Percentiles rank a stretch among this genome's conserved stretches.
Evolutionary conservation across 2,888 invertebrate genomes (phyloP).

Genomic region (Scrobipalpa costella): DNA sequence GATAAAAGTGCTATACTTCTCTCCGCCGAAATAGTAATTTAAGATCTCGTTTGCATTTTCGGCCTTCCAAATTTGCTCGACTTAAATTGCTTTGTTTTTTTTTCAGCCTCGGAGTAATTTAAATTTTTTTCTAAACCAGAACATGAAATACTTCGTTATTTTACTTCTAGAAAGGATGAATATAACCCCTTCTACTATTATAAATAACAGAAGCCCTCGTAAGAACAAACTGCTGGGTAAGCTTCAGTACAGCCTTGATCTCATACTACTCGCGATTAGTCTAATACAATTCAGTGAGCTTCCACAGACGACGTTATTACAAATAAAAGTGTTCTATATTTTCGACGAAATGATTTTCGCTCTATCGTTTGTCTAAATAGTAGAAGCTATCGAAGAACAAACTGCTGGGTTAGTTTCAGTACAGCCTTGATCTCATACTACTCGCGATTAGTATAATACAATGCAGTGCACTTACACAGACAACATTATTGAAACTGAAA

Average conservation of each 20-base stretch:
- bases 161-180: not conserved
- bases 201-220: not conserved
- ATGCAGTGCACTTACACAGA: not conserved
- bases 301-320: not conserved
- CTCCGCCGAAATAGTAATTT: too few species aligned
- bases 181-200: not conserved
- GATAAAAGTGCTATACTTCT: too few species aligned
- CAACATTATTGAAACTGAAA: not conserved
- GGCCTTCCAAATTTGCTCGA: too few species aligned
- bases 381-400: not conserved
- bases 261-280: conserved; percentile 1
- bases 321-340: not conserved
- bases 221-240: not conserved
- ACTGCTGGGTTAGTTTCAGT: not conserved
- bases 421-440: conserved; percentile 6
- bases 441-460: conserved; percentile 8
- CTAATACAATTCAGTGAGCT: conserved; percentile 8
- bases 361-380: not conserved
- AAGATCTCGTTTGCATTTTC: too few species aligned
- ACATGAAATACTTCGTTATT: too few species aligned
- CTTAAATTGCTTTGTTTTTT: too few species aligned
- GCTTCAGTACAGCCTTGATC: not conserved
- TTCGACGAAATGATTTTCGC: conserved; percentile 3
- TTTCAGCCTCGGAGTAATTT: too few species aligned
- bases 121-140: too few species aligned